These are phyloP conservation scores for Globodera ellingtonae DNA, from an alignment of 1,140 invertebrate species.

Conservation along the genomic window DNA sequence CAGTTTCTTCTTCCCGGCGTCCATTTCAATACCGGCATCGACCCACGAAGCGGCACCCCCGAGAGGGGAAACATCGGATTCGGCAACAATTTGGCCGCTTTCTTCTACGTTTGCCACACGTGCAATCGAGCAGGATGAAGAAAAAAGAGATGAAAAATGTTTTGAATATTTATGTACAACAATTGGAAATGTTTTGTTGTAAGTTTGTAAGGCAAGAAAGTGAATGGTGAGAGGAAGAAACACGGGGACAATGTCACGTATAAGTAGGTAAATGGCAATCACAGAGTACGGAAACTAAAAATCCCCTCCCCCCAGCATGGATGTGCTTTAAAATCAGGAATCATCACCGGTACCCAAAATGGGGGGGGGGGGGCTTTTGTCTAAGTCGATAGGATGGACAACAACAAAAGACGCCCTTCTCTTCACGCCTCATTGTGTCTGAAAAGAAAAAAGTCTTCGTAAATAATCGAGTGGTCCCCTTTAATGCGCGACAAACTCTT, in stretches of 20 bases:
- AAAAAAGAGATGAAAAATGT: slow-evolving; percentile 3
- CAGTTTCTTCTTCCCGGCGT: slow-evolving; percentile 12
- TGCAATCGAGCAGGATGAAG: slow-evolving; percentile 22
- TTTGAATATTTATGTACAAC: not conserved
- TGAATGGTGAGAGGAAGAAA: too few species aligned
- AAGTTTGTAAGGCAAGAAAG: too few species aligned
- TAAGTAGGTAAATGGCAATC: not conserved
- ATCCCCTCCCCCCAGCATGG: too few species aligned
- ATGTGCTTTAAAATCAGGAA: too few species aligned
- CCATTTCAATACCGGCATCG: slow-evolving; percentile 20
- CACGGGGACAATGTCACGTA: not conserved
- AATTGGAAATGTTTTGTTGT: too few species aligned
- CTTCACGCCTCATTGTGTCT: slow-evolving; percentile 21
- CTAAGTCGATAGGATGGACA: not conserved
- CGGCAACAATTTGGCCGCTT: slow-evolving; percentile 27
- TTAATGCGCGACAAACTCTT: slow-evolving; percentile 30
- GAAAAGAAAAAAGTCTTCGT: not conserved
- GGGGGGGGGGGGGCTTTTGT: slow-evolving; percentile 1
- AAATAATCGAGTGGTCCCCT: not conserved
- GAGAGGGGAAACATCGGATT: slow-evolving; percentile 29
- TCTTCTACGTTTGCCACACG: slow-evolving; percentile 27
- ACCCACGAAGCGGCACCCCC: not conserved
- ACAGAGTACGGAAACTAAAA: not conserved
- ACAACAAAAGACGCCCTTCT: not conserved
- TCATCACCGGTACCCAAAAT: too few species aligned